A percentile compares a stretch with the other conserved stretches of the same genome.
Evolutionary conservation across 2,113 vertebrate genomes (phyloP).

Genomic region (Anhinga anhinga): DNA sequence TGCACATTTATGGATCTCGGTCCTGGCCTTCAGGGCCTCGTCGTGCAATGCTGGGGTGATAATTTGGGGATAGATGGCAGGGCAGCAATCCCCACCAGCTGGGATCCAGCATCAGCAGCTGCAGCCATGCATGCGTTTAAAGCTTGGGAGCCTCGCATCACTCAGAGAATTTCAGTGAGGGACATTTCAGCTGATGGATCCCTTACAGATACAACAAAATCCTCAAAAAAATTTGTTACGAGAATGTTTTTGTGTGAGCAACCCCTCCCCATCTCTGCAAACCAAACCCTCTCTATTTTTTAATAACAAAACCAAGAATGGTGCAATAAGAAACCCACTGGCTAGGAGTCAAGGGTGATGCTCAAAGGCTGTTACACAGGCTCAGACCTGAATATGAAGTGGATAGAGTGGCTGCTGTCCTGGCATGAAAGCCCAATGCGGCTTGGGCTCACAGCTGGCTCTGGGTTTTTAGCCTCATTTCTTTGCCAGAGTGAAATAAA

Average conservation of each 20-base stretch:
- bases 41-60: fast-evolving
- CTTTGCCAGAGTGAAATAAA: neutral
- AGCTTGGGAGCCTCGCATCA: neutral
- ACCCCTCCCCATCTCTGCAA: neutral
- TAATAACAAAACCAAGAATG: fast-evolving
- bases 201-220: neutral
- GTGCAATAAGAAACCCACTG: neutral
- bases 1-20: neutral
- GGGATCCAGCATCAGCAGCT: neutral
- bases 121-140: fast-evolving
- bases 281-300: neutral
- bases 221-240: neutral
- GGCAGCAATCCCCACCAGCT: neutral
- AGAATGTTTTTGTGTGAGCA: neutral
- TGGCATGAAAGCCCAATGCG: neutral
- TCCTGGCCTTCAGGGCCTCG: fast-evolving
- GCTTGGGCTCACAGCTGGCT: neutral
- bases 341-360: neutral
- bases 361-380: neutral
- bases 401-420: neutral
- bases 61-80: too few relatives aligned
- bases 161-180: neutral
- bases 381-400: neutral
- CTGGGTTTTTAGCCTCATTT: neutral
- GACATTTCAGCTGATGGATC: neutral